These are phyloP conservation scores for Rhineura floridana DNA, from an alignment of 2,113 vertebrate species.

Conservation along the genomic window DNA sequence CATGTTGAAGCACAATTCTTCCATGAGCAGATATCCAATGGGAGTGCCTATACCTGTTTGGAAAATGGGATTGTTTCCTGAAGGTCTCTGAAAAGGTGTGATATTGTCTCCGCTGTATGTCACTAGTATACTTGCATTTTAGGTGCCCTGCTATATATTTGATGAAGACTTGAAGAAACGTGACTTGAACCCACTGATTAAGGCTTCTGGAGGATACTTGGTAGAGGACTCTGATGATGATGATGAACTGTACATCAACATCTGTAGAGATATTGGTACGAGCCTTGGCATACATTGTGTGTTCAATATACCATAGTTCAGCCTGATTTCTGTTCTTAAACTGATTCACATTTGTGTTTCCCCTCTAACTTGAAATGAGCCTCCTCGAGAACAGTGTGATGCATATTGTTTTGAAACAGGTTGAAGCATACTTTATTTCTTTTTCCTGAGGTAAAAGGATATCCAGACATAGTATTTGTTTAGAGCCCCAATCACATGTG, in stretches of 20 bases:
- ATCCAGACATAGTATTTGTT: background rate
- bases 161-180: conserved; percentile 86
- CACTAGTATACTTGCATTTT: conserved; percentile 19
- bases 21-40: background rate
- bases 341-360: background rate
- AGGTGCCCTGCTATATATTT: conserved; percentile 94
- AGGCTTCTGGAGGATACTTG: conserved; percentile 82
- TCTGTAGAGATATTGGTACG: conserved; percentile 91
- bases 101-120: background rate
- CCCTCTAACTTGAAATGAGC: background rate
- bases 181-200: conserved; percentile 92
- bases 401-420: background rate
- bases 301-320: background rate
- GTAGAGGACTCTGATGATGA: conserved; percentile 90
- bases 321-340: background rate
- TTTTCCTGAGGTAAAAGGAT: background rate
- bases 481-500: too few relatives aligned
- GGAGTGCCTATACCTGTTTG: background rate
- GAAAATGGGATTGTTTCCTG: background rate
- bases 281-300: background rate
- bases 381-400: background rate
- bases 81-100: background rate
- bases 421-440: background rate
- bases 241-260: conserved; percentile 88
- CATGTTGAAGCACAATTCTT: background rate